Evolutionary conservation across 2,888 invertebrate genomes (phyloP).

Genomic region (Platycheirus albimanus): DNA sequence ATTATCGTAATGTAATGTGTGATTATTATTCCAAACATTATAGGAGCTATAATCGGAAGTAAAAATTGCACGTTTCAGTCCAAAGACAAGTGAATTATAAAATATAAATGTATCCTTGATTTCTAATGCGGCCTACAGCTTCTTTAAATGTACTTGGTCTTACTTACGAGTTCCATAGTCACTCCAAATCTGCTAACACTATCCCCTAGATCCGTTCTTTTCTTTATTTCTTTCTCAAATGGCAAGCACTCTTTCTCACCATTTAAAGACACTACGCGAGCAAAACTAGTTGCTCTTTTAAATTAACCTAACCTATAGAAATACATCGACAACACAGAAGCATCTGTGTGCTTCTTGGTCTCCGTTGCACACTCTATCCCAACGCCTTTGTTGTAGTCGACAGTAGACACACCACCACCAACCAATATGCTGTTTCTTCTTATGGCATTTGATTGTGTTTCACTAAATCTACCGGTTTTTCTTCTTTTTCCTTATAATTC

Average conservation of each 20-base stretch:
- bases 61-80: too few species aligned
- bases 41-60: too few species aligned
- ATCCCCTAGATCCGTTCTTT: conserved; percentile 49
- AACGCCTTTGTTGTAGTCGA: conserved; percentile 3
- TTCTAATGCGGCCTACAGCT: too few species aligned
- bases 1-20: too few species aligned
- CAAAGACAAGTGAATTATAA: too few species aligned
- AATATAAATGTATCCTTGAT: too few species aligned
- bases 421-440: conserved; percentile 41
- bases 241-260: conserved; percentile 62
- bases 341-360: background rate
- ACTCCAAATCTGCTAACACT: too few species aligned
- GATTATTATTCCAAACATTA: too few species aligned
- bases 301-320: conserved; percentile 14
- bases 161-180: too few species aligned
- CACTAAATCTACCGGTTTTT: conserved; percentile 72
- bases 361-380: conserved; percentile 13
- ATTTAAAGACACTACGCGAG: conserved; percentile 34
- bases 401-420: conserved; percentile 18
- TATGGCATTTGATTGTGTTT: conserved; percentile 20
- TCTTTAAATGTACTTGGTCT: too few species aligned
- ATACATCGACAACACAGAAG: background rate
- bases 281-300: conserved; percentile 68
- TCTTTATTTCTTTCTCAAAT: background rate
- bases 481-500: conserved; percentile 60